phyloP scores from a whole-genome alignment of 2,888 invertebrate species.

The Drosophila recens region DNA sequence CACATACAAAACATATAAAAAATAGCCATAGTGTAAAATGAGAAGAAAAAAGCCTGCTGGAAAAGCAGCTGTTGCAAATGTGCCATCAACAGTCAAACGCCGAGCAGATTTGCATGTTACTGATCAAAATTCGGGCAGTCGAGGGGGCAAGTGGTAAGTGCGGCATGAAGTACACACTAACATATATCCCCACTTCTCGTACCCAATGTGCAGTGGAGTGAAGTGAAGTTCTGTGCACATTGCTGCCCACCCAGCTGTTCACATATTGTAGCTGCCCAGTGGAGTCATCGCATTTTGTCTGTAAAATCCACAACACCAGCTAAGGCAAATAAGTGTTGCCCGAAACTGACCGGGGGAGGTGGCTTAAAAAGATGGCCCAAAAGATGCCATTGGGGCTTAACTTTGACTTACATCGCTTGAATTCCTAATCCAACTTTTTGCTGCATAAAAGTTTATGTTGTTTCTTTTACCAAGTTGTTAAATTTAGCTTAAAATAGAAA shows the following conservation, averaged over 20 bases:
- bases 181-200: neutral
- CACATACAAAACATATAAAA: slow-evolving; percentile 12
- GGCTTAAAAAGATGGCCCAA: neutral
- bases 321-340: slow-evolving; percentile 36
- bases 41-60: slow-evolving; percentile 36
- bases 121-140: slow-evolving; percentile 57
- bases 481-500: no score
- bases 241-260: slow-evolving; percentile 34
- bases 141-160: slow-evolving; percentile 12
- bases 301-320: slow-evolving; percentile 19
- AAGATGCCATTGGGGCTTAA: neutral
- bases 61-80: slow-evolving; percentile 61
- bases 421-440: neutral
- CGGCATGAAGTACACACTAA: neutral
- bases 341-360: neutral
- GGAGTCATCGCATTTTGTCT: slow-evolving; percentile 13
- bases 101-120: slow-evolving; percentile 73
- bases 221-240: slow-evolving; percentile 29
- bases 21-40: slow-evolving; percentile 1
- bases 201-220: slow-evolving; percentile 27
- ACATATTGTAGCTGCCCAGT: slow-evolving; percentile 38
- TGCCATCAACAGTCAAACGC: slow-evolving; percentile 71
- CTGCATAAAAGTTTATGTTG: neutral
- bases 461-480: neutral
- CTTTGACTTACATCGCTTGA: neutral